Conservation (phyloP, 2,888 invertebrate genomes). For the Nomada goodeniana region DNA sequence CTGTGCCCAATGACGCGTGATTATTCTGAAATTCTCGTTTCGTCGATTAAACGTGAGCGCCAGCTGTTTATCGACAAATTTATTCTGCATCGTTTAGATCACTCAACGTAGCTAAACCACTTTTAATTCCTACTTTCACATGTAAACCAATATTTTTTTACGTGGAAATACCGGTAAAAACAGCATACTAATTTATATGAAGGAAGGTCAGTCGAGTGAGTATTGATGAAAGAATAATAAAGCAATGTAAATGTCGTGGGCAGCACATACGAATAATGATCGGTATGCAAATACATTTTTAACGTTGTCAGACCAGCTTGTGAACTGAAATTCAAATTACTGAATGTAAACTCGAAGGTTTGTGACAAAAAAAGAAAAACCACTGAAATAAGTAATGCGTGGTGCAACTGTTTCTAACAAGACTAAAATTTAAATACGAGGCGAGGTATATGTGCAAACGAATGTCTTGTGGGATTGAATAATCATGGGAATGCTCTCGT, state of each 20-base stretch:
- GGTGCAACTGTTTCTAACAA: background rate
- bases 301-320: background rate
- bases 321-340: background rate
- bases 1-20: background rate
- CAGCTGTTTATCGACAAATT: slow-evolving; percentile 48
- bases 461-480: slow-evolving; percentile 34
- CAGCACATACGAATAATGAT: background rate
- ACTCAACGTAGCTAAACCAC: background rate
- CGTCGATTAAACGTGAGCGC: slow-evolving; percentile 37
- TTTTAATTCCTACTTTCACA: background rate
- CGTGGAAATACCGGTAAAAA: no score
- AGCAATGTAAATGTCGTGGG: background rate
- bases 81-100: slow-evolving; percentile 8
- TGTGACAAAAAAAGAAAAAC: background rate
- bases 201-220: no score
- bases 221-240: background rate
- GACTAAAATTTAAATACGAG: background rate
- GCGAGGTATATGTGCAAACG: background rate
- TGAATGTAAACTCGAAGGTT: background rate
- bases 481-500: slow-evolving; percentile 35
- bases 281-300: background rate
- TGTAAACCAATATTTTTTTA: no score
- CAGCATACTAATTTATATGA: no score
- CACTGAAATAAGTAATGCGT: background rate
- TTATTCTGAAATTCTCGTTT: slow-evolving; percentile 8